Evolutionary conservation across 2,113 vertebrate species (phyloP).

Genomic region (Aphelocoma coerulescens): DNA sequence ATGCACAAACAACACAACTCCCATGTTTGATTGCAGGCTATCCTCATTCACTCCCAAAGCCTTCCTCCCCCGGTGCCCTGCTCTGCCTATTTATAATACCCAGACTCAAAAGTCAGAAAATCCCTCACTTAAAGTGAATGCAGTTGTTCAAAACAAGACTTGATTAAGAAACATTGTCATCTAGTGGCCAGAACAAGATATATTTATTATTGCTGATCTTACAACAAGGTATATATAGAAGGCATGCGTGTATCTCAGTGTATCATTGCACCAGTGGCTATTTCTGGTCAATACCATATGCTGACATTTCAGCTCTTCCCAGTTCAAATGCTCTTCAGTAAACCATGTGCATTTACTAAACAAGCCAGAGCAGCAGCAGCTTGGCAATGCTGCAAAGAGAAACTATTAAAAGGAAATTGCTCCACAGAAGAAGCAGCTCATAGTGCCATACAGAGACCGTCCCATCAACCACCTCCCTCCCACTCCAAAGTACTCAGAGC

Average conservation of each 20-base stretch:
- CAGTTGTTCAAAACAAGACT: neutral
- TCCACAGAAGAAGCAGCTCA: neutral
- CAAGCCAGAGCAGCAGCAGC: neutral
- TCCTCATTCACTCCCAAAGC: neutral
- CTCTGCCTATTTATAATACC: neutral
- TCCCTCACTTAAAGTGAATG: neutral
- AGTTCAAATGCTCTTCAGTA: neutral
- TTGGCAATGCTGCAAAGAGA: neutral
- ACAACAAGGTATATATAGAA: neutral
- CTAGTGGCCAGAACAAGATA: neutral
- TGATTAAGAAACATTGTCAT: conserved; percentile 22
- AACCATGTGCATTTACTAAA: neutral
- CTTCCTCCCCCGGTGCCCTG: neutral
- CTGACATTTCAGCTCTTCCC: neutral
- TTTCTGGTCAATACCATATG: neutral
- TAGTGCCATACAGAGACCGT: neutral
- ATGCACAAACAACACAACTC: neutral
- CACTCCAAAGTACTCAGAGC: neutral
- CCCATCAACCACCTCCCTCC: neutral
- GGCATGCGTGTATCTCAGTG: neutral
- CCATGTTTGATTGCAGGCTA: neutral
- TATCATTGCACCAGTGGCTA: neutral
- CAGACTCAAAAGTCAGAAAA: neutral
- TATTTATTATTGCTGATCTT: neutral
- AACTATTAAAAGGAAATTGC: neutral